Evolutionary conservation across 2,113 vertebrate genomes (phyloP), one percentile per base, ranked within the genome.

Genomic region (Hippocampus barbouri): DNA sequence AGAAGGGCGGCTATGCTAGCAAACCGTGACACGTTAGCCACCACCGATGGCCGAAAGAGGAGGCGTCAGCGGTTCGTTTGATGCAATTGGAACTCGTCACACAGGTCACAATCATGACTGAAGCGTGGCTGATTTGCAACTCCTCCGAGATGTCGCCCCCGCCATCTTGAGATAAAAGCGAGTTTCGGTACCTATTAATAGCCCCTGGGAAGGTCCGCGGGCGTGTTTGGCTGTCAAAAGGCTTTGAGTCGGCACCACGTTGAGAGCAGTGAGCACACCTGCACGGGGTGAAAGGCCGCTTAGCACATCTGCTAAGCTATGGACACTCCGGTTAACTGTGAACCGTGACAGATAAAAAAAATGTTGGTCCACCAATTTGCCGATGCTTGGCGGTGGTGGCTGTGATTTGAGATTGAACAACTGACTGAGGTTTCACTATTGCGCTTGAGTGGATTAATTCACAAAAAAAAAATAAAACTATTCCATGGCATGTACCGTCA

Each of bases 131-230:
- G 53, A 78, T 76, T 70, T 78, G 68, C 68, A 43, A 67, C 81
- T 73, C 70, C 41, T 80, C 74, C 68, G 79, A 78, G 72, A 82
- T 75, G 72, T 82, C 45, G 56, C 64, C 73, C 70, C 78, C 54
- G 34, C n/a, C n/a, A n/a, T 57, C 9, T 14, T 25, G 69, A 71
- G 71, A 73, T 21, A 68, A 61, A 71, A 61, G 68, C n/a, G 74
- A 79, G 80, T 66, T 71, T 53, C 1, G 54, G 51, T 53, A 57
- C 77, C 49, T 87, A 89, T 87, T 80, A 82, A 87, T 87, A 90
- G 81, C 59, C 64, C 54, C 79, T 75, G 74, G 78, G 71, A 77
- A 73, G 70, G 79, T 68, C 74, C 72, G 40, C n/a, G 49, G 64
- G 70, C 5, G 83, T 83, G 69, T 81, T 40, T 68, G 76, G 75